Base-by-base conservation (phyloP, 2,113 vertebrate genomes). In the Labrus mixtus region DNA sequence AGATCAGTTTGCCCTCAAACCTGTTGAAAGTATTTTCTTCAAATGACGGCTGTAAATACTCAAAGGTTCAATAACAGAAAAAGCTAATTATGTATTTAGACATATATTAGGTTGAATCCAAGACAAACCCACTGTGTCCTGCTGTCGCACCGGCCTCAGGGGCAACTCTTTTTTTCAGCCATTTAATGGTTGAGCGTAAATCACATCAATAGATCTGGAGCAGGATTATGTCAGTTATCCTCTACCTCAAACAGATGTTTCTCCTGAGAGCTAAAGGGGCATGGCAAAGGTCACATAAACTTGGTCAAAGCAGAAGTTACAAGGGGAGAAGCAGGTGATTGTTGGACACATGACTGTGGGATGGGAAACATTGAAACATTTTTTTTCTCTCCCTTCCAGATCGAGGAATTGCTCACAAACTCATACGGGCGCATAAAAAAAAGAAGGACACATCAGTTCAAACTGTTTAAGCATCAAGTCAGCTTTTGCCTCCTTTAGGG, bases 171-270 rank as follows among this genome's bases (percentile, higher is more conserved):
- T 72, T 68, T 37, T 67, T 39, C 16, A 71, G 68, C 10, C 25
- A 1, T 61, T 70, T 82, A 36, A 60, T 48, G 19, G 53, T 66
- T 25, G 59, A 69, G 57, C 73, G 36, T 90, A 89, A 93, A 92
- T 92, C 86, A 83, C 84, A 81, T 70, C 71, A 84, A 58, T 75
- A 73, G 73, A 78, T 73, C 16, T 22, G 48, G 11, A 63, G 36
- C 9, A 64, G 71, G 67, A 88, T 87, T 85, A 87, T 79, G 84
- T 84, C 86, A 85, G 82, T 45, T 75, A 76, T 78, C 53, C 45
- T 90, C 59, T 77, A 54, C 60, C 63, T 85, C 80, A 87, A 93
- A 86, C 87, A 93, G 89, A 91, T 93, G 92, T 92, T 87, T 74
- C 80, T 66, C 56, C 10, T 10, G 19, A 19, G 81, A 79, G 83